Conservation (phyloP, 1,140 invertebrate genomes). For the Meloidogyne floridensis region DNA sequence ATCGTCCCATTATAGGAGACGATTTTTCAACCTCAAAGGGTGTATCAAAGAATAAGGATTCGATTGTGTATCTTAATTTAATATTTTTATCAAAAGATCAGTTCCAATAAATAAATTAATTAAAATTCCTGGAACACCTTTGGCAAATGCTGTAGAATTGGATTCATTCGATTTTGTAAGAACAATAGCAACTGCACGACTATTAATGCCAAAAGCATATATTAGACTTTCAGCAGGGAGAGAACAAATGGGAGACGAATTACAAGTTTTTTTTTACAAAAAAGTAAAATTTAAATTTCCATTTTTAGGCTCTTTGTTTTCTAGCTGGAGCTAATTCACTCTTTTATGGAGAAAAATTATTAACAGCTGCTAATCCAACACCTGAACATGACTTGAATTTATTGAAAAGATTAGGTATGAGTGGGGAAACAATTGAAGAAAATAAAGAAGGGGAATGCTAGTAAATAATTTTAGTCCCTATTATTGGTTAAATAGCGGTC, state of each 20-base stretch:
- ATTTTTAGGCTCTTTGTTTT: slow-evolving; percentile 22
- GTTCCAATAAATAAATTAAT: slow-evolving; percentile 32
- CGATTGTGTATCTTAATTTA: no score
- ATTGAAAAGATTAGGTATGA: slow-evolving; percentile 21
- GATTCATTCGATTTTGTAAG: slow-evolving; percentile 28
- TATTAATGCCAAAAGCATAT: slow-evolving; percentile 27
- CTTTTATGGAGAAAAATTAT: slow-evolving; percentile 28
- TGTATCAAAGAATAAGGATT: no score
- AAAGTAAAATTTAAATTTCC: neutral
- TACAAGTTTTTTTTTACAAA: neutral
- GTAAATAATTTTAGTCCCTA: no score
- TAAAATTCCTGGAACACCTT: slow-evolving; percentile 21
- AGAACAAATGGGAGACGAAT: slow-evolving; percentile 33
- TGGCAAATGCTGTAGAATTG: neutral
- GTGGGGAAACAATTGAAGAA: slow-evolving; percentile 12
- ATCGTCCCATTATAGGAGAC: no score
- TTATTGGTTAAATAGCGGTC: no score
- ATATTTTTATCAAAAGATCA: neutral
- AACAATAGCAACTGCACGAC: slow-evolving; percentile 25
- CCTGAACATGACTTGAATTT: slow-evolving; percentile 18
- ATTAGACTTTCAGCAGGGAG: slow-evolving; percentile 24
- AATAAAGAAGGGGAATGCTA: neutral
- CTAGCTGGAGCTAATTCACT: slow-evolving; percentile 29
- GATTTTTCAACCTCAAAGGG: no score
- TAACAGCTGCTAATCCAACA: slow-evolving; percentile 22